phyloP scores from a whole-genome alignment of 2,113 vertebrate genomes.

The Mus pahari region DNA sequence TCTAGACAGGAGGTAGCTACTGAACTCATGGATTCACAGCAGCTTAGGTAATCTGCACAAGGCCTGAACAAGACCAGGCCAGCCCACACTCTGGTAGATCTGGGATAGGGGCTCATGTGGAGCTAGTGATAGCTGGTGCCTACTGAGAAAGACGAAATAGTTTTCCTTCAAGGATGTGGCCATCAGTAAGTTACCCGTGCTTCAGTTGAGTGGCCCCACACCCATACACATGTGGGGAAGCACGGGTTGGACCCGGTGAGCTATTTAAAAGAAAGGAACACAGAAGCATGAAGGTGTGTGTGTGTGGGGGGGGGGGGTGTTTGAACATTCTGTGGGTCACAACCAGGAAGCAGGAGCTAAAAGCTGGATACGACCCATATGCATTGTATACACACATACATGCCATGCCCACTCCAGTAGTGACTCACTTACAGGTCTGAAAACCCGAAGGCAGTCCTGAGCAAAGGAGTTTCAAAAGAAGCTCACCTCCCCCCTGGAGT shows the following conservation, averaged over 20 bases:
- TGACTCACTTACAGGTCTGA: too few relatives aligned
- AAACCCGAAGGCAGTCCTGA: too few relatives aligned
- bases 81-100: neutral
- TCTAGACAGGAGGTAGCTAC: neutral
- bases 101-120: neutral
- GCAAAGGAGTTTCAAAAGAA: too few relatives aligned
- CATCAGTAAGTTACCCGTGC: too few relatives aligned
- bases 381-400: too few relatives aligned
- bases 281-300: neutral
- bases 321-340: neutral
- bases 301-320: too few relatives aligned
- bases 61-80: neutral
- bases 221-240: accelerated
- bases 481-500: too few relatives aligned
- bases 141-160: neutral
- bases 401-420: too few relatives aligned
- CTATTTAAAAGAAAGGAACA: neutral
- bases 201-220: neutral
- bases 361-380: neutral
- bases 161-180: neutral
- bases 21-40: neutral
- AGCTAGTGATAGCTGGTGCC: neutral
- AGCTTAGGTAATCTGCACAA: neutral
- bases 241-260: neutral
- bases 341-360: neutral